Percentiles rank a stretch among this genome's conserved stretches.
These are phyloP conservation scores for Dasypogon diadema DNA, from an alignment of 2,888 invertebrate species.

Conservation along the genomic window DNA sequence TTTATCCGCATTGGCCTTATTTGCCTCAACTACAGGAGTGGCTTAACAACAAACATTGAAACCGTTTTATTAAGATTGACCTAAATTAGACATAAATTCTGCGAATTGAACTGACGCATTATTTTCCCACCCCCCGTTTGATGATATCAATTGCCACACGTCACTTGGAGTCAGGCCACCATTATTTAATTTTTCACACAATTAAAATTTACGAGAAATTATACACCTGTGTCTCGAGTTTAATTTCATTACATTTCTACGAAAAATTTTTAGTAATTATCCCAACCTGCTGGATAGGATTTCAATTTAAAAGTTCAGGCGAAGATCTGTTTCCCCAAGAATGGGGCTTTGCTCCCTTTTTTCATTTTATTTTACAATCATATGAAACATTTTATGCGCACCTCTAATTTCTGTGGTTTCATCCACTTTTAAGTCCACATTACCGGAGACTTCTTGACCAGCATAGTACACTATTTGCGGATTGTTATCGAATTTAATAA, in stretches of 20 bases:
- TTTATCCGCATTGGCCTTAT: constrained; percentile 17
- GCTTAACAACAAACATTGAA: background rate
- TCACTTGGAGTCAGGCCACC: background rate
- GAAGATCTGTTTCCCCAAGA: no score
- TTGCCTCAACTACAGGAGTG: background rate
- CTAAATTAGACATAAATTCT: constrained; percentile 25
- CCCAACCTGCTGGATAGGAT: no score
- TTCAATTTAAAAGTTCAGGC: no score
- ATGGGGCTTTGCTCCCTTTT: background rate
- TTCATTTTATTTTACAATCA: background rate
- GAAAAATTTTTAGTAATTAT: no score
- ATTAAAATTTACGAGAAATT: no score
- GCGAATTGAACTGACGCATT: constrained; percentile 12
- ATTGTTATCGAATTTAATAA: constrained; percentile 69
- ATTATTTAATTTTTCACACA: no score
- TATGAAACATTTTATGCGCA: constrained; percentile 51
- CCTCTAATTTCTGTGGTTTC: constrained; percentile 68
- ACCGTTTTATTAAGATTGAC: constrained; percentile 12
- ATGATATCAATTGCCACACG: background rate
- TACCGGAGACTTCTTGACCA: constrained; percentile 67
- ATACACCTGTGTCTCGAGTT: no score
- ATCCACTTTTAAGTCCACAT: constrained; percentile 67
- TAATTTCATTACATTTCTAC: no score
- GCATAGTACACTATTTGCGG: constrained; percentile 69
- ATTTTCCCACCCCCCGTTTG: background rate